Evolutionary conservation across 2,888 invertebrate species (phyloP).

Genomic region (Anorthoa munda): DNA sequence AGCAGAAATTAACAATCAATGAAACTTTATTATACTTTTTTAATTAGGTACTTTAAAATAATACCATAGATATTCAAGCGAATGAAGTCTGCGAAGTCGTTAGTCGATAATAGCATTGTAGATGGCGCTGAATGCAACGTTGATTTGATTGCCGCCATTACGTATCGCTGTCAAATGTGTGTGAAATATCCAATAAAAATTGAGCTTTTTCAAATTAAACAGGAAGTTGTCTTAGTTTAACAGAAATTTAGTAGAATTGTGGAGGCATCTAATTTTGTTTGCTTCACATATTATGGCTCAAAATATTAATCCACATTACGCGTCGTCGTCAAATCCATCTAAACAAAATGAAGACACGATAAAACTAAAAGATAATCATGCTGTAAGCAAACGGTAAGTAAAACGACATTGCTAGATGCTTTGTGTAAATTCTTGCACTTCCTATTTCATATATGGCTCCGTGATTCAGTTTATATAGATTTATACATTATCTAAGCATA

Average conservation of each 20-base stretch:
- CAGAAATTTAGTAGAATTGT: slow-evolving; percentile 82
- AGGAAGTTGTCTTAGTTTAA: slow-evolving; percentile 85
- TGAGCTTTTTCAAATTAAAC: slow-evolving; percentile 89
- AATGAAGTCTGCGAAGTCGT: slow-evolving; percentile 10
- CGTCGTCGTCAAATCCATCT: slow-evolving; percentile 93
- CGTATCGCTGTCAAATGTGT: slow-evolving; percentile 83
- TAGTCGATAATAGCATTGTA: slow-evolving; percentile 32
- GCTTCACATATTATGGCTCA: slow-evolving; percentile 93
- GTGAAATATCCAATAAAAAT: slow-evolving; percentile 86
- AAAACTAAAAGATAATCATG: slow-evolving; percentile 95
- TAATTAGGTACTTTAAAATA: too few relatives aligned
- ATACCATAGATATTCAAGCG: slow-evolving; percentile 44
- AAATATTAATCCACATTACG: slow-evolving; percentile 96
- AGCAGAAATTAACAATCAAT: too few relatives aligned
- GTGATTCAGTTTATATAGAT: neutral
- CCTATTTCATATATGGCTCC: slow-evolving; percentile 8
- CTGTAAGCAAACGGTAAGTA: slow-evolving; percentile 96
- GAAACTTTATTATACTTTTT: neutral
- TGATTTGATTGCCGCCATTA: slow-evolving; percentile 83
- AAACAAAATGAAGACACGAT: slow-evolving; percentile 96
- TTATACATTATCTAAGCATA: neutral
- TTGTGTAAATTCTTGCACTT: slow-evolving; percentile 23
- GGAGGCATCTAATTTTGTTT: slow-evolving; percentile 77
- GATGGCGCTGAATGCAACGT: slow-evolving; percentile 70
- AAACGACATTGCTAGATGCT: slow-evolving; percentile 45